Evolutionary conservation across 2,888 invertebrate species (phyloP), one percentile per base, ranked within the genome.

Genomic region (Timandra comae): DNA sequence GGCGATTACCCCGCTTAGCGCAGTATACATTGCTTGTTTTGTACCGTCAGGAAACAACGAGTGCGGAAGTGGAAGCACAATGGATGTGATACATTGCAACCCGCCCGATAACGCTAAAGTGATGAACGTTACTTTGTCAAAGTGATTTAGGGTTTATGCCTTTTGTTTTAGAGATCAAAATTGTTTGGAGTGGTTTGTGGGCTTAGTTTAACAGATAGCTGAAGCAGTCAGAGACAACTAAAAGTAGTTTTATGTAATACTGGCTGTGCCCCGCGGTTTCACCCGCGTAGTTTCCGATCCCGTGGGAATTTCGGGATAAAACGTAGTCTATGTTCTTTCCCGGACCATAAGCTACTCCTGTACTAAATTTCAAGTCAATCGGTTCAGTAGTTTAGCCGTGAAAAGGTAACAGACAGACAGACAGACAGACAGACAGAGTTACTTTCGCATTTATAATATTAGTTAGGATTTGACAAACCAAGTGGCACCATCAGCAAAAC

Each of bases 81-180:
- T 77, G 73, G 69, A 52, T 64, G 62, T 79, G 78, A 80, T 73
- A 46, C 64, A 78, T 74, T 63, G 74, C 63, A 52, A 61, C 68
- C 56, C 78, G 60, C 61, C 46, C 78, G 74, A 80, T 80, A 79
- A 74, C 64, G 50, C 65, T 75, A 68, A 77, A 66, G 70, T 74
- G 75, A 78, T 73, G 46, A 51, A 76, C 35, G 46, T 28, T 33
- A 27, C 10, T 24, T 27, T 33, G 20, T 29, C 28, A 33, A 13
- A 21, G 12, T 12, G 27, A 33, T 40, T 31, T 31, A 40, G 28
- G 26, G n/a, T 20, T 29, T 30, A 23, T 12, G n/a, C 10, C 3
- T 12, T 23, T 4, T 29, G 25, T 7, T 26, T 5, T 11, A 26
- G 12, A 26, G 7, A 26, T 11, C 10, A 26, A 2, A 10, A 6